phyloP scores from a whole-genome alignment of 2,888 invertebrate species.

The Morpho deidamia region DNA sequence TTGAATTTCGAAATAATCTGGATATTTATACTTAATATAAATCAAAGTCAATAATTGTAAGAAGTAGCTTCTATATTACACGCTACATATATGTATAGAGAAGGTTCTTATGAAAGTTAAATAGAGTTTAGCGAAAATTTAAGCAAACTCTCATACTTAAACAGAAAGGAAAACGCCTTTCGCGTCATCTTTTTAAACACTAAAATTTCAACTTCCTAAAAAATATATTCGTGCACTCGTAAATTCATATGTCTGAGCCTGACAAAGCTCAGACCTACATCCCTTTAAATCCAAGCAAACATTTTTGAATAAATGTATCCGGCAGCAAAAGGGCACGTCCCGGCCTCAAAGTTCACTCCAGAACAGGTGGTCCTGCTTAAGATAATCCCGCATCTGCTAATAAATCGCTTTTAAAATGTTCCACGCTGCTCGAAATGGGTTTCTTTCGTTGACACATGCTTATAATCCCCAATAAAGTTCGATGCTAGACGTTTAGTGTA shows the following conservation, averaged over 20 bases:
- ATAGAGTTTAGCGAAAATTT: too few relatives aligned
- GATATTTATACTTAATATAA: too few relatives aligned
- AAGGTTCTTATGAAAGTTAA: too few relatives aligned
- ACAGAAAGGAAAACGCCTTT: too few relatives aligned
- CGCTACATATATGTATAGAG: too few relatives aligned
- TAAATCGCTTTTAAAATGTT: conserved; percentile 46
- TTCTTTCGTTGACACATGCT: conserved; percentile 53
- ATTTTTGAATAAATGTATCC: conserved; percentile 55
- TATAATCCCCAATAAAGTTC: conserved; percentile 39
- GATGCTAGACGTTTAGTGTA: conserved; percentile 12
- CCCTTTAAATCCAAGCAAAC: conserved; percentile 27
- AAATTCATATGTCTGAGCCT: conserved; percentile 7
- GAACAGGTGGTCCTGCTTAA: conserved; percentile 71
- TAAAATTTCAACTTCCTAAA: too few relatives aligned
- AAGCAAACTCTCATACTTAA: too few relatives aligned
- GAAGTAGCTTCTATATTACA: too few relatives aligned
- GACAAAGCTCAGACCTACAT: conserved; percentile 15
- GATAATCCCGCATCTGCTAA: conserved; percentile 66
- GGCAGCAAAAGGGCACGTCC: conserved; percentile 47
- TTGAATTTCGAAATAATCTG: too few relatives aligned
- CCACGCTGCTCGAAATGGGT: conserved; percentile 47
- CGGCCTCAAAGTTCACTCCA: conserved; percentile 38
- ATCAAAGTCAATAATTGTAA: too few relatives aligned
- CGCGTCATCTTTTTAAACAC: too few relatives aligned
- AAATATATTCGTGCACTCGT: background rate